Evolutionary conservation across 1,140 invertebrate genomes (phyloP).

Genomic region (Coelopa frigida): DNA sequence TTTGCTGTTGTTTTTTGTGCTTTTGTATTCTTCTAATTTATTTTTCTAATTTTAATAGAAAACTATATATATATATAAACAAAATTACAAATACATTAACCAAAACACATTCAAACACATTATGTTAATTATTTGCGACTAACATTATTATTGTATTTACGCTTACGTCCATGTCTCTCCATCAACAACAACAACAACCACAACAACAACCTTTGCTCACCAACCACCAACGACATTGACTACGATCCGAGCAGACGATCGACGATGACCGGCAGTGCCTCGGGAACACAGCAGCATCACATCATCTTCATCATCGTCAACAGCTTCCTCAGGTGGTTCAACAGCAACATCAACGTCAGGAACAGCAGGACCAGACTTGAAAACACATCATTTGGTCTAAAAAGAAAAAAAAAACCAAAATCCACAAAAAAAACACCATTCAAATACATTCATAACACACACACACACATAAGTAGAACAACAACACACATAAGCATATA

Average conservation of each 20-base stretch:
- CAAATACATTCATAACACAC: slow-evolving; percentile 1
- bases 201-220: slow-evolving; percentile 5
- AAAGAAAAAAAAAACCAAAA: slow-evolving; percentile 3
- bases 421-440: slow-evolving; percentile 2
- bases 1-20: neutral
- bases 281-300: slow-evolving; percentile 12
- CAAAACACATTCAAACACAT: neutral
- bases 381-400: slow-evolving; percentile 7
- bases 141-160: slow-evolving; percentile 6
- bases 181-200: too few species aligned
- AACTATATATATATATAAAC: neutral
- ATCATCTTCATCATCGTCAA: slow-evolving; percentile 15
- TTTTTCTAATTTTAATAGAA: neutral
- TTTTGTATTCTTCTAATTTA: neutral
- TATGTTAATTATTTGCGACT: too few species aligned
- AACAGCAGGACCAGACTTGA: slow-evolving; percentile 7
- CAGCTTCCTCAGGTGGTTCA: slow-evolving; percentile 13
- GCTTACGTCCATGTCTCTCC: too few species aligned
- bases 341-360: slow-evolving; percentile 12
- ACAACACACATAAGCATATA: too few species aligned
- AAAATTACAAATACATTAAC: neutral
- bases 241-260: slow-evolving; percentile 8
- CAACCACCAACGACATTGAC: neutral
- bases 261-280: slow-evolving; percentile 17
- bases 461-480: too few species aligned